Conservation (phyloP, 2,888 invertebrate genomes). For the Cyclophora punctaria region DNA sequence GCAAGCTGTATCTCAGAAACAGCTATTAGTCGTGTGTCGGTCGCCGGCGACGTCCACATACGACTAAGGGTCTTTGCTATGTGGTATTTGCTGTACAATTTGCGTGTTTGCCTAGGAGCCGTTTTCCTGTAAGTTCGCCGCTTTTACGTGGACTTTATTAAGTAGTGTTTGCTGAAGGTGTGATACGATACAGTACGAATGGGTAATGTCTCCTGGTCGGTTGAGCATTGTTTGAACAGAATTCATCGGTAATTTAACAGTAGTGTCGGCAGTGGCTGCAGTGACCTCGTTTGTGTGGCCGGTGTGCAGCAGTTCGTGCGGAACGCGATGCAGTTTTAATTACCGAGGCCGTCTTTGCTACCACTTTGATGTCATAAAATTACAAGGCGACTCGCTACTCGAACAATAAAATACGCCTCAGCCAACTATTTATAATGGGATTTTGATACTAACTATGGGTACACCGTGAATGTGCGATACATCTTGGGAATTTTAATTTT, state of each 20-base stretch:
- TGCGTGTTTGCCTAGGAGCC: slow-evolving; percentile 63
- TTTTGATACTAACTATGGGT: too few species aligned
- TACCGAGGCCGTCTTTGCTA: slow-evolving; percentile 38
- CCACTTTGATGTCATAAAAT: slow-evolving; percentile 27
- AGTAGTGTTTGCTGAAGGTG: slow-evolving; percentile 37
- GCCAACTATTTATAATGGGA: too few species aligned
- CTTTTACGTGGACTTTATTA: slow-evolving; percentile 40
- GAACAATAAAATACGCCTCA: too few species aligned
- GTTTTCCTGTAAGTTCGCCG: slow-evolving; percentile 48
- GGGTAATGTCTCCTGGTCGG: slow-evolving; percentile 27
- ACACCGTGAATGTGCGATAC: too few species aligned
- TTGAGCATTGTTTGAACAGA: slow-evolving; percentile 29
- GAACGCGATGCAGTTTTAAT: slow-evolving; percentile 60
- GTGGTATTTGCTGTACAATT: slow-evolving; percentile 66
- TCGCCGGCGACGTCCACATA: slow-evolving; percentile 40
- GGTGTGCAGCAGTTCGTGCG: slow-evolving; percentile 43
- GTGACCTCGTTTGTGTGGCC: slow-evolving; percentile 48
- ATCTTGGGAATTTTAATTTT: too few species aligned
- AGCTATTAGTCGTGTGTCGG: slow-evolving; percentile 36
- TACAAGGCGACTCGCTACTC: background rate
- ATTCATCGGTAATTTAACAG: slow-evolving; percentile 29
- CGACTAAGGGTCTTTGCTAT: slow-evolving; percentile 46
- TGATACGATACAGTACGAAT: slow-evolving; percentile 24
- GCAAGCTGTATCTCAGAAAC: slow-evolving; percentile 43
- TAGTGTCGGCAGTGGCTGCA: slow-evolving; percentile 33